Evolutionary conservation across 2,888 invertebrate genomes (phyloP).

Genomic region (Apocheima hispidaria): DNA sequence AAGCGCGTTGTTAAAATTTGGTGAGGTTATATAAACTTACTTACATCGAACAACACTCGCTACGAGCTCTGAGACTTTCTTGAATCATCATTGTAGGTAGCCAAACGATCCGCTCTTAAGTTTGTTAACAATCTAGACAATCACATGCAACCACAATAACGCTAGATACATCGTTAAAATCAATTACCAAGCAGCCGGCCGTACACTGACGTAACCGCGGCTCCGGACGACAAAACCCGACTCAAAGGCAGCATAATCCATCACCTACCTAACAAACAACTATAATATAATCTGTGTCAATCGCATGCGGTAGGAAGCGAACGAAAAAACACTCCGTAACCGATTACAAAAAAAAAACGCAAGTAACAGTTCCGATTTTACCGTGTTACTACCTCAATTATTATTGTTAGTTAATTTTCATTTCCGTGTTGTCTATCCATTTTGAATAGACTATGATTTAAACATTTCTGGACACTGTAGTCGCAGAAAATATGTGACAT

Average conservation of each 20-base stretch:
- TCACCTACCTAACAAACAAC: neutral
- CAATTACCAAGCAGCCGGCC: constrained; percentile 12
- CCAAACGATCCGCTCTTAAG: neutral
- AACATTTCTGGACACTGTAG: neutral
- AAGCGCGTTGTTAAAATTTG: too few relatives aligned
- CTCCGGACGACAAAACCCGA: neutral
- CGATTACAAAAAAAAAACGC: constrained; percentile 27
- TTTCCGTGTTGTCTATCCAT: neutral
- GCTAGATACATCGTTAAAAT: constrained; percentile 12
- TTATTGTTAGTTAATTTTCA: neutral
- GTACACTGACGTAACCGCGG: constrained; percentile 3
- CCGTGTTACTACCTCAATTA: constrained; percentile 8
- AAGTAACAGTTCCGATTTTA: constrained; percentile 26
- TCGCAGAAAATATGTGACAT: neutral
- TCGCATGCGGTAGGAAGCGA: constrained; percentile 29
- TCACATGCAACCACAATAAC: neutral
- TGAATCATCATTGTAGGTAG: neutral
- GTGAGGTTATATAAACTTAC: too few relatives aligned
- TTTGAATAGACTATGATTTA: too few relatives aligned
- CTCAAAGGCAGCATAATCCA: neutral
- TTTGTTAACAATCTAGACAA: neutral
- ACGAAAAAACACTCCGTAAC: constrained; percentile 18
- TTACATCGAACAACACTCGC: too few relatives aligned
- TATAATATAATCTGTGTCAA: neutral
- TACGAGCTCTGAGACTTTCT: too few relatives aligned